Base-by-base conservation (phyloP, 2,797 vertebrate genomes). In the Megalops cyprinoides region DNA sequence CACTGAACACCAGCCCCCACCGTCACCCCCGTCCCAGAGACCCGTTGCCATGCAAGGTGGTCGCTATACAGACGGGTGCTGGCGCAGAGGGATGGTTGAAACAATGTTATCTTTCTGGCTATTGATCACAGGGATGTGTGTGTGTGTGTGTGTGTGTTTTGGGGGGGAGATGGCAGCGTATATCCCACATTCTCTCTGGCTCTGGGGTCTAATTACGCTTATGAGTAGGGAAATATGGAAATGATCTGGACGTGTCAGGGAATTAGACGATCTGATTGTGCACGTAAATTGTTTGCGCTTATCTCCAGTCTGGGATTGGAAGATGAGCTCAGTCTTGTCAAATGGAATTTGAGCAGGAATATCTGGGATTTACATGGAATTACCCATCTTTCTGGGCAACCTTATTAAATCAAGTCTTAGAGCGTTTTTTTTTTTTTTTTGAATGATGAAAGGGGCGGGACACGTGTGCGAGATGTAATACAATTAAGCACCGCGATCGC, bases 21-120 rank as follows among this genome's bases (percentile, higher is more conserved):
- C 92, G 90, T 88, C 74, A 84, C 82, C 89, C n/a, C 88, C 78
- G 82, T 90, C 88, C 85, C 84, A 83, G 91, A 91, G 90, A 89
- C 86, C 76, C 85, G 87, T 91, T 90, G 87, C 90, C 86, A 86
- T 89, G 84, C 86, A 86, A 87, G 85, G 79, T 78, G 76, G 87
- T 90, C 88, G 87, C 87, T 90, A 91, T 80, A 86, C 80, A 88
- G 90, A 91, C 90, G 87, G 88, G 82, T 82, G 86, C 85, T 83
- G 76, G 84, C 86, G 25, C 65, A 56, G 65, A 73, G 37, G 82
- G 83, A 75, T 78, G 80, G 88, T 75, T 84, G 76, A 90, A 90
- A 89, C 69, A 80, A 88, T 83, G 84, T 90, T 89, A 89, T 91
- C 88, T 90, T 88, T 87, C 58, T 82, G 51, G 79, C 84, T 88